Evolutionary conservation across 2,888 invertebrate species (phyloP).

Genomic region (Drosophila meridionalis): DNA sequence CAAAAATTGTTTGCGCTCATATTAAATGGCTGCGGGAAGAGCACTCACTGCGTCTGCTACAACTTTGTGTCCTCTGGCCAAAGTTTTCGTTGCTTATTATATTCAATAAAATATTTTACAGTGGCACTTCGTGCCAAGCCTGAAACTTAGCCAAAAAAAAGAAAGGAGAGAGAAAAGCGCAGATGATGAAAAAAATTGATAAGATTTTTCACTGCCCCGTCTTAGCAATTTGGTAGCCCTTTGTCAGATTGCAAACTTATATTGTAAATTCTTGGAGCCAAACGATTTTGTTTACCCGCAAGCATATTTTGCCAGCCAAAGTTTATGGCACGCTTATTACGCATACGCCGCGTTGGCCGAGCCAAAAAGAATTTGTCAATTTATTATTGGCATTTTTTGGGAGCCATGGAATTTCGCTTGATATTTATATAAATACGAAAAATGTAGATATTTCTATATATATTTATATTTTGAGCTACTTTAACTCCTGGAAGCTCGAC

Average conservation of each 20-base stretch:
- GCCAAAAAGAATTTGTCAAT: conserved; percentile 34
- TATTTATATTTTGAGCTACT: too few relatives aligned
- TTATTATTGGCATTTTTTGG: conserved; percentile 27
- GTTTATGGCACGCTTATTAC: conserved; percentile 45
- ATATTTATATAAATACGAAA: neutral
- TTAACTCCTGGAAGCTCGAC: neutral
- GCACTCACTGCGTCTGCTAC: conserved; percentile 29
- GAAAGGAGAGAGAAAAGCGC: conserved; percentile 6
- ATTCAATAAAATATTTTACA: conserved; percentile 78
- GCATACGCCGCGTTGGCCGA: conserved; percentile 33
- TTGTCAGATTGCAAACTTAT: conserved; percentile 73
- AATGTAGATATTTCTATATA: neutral
- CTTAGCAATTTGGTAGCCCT: conserved; percentile 53
- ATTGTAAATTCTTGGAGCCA: conserved; percentile 68
- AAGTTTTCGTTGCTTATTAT: conserved; percentile 74
- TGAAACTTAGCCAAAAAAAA: conserved; percentile 59
- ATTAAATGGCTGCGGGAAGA: conserved; percentile 65
- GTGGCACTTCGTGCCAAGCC: conserved; percentile 64
- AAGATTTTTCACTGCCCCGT: conserved; percentile 58
- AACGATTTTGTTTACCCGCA: conserved; percentile 72
- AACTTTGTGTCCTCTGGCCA: conserved; percentile 73
- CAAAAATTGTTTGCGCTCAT: conserved; percentile 66
- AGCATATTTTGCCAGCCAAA: conserved; percentile 30
- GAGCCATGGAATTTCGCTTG: too few relatives aligned
- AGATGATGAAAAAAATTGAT: conserved; percentile 56